Evolutionary conservation across 2,797 vertebrate genomes (phyloP).

Genomic region (Parauchenoglanis punctatus): DNA sequence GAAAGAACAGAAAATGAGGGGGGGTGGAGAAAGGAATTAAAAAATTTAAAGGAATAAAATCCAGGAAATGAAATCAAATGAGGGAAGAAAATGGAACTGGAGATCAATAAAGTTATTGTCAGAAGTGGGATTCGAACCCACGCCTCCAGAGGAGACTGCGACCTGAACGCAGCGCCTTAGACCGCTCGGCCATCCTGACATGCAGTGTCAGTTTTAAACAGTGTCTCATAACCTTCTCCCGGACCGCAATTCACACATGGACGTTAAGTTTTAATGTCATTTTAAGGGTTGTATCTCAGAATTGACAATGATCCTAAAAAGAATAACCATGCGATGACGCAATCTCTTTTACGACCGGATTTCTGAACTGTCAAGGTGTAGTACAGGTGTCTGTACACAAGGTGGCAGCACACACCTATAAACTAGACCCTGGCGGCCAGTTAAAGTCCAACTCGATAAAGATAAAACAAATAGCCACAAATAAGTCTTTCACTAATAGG

Average conservation of each 20-base stretch:
- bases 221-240: background rate
- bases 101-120: background rate
- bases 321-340: background rate
- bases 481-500: background rate
- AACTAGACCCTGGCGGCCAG: background rate
- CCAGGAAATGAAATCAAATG: too few relatives aligned
- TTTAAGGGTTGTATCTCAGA: background rate
- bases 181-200: constrained; percentile 23
- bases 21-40: background rate
- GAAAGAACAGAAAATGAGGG: background rate
- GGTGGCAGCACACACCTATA: background rate
- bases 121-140: constrained; percentile 30
- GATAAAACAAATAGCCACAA: too few relatives aligned
- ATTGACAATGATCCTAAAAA: background rate
- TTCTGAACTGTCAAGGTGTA: background rate
- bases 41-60: background rate
- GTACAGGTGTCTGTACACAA: background rate
- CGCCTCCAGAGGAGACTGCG: constrained; percentile 42
- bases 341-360: background rate
- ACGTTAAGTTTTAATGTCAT: too few relatives aligned
- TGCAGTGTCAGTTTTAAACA: rapidly evolving
- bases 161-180: constrained; percentile 40
- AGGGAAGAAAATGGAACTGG: background rate
- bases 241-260: too few relatives aligned
- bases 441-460: background rate